Percentiles rank a stretch among this genome's conserved stretches.
These are phyloP conservation scores for Netelia fuscicornis DNA, from an alignment of 2,888 invertebrate species.

Conservation along the genomic window DNA sequence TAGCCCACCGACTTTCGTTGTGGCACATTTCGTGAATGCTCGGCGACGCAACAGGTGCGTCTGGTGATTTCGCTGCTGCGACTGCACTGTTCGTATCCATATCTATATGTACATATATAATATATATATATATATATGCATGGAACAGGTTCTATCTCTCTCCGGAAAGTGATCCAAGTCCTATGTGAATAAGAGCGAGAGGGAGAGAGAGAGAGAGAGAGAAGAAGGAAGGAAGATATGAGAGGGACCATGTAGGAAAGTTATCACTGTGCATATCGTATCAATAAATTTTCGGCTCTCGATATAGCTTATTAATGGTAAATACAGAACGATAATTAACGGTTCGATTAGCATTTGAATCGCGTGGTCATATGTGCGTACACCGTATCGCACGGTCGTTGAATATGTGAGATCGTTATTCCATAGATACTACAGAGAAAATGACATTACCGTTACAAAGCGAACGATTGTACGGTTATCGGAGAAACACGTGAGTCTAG, in stretches of 20 bases:
- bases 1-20: conserved; percentile 56
- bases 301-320: conserved; percentile 45
- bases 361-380: conserved; percentile 1
- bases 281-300: conserved; percentile 36
- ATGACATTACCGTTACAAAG: too few relatives aligned
- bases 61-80: conserved; percentile 51
- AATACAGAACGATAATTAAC: conserved; percentile 47
- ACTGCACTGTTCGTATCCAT: conserved; percentile 40
- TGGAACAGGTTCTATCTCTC: background rate
- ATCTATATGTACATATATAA: background rate
- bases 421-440: too few relatives aligned
- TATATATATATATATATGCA: conserved; percentile 17
- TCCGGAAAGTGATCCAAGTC: conserved; percentile 45
- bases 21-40: conserved; percentile 41
- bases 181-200: conserved; percentile 31
- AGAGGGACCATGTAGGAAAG: conserved; percentile 43
- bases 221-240: conserved; percentile 32
- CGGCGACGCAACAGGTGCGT: conserved; percentile 63
- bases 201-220: conserved; percentile 15
- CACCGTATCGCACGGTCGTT: background rate
- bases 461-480: too few relatives aligned
- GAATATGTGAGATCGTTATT: too few relatives aligned
- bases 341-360: conserved; percentile 35
- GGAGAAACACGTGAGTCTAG: too few relatives aligned
- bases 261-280: conserved; percentile 47